phyloP scores from a whole-genome alignment of 1,140 invertebrate genomes.

The Augochlora pura region DNA sequence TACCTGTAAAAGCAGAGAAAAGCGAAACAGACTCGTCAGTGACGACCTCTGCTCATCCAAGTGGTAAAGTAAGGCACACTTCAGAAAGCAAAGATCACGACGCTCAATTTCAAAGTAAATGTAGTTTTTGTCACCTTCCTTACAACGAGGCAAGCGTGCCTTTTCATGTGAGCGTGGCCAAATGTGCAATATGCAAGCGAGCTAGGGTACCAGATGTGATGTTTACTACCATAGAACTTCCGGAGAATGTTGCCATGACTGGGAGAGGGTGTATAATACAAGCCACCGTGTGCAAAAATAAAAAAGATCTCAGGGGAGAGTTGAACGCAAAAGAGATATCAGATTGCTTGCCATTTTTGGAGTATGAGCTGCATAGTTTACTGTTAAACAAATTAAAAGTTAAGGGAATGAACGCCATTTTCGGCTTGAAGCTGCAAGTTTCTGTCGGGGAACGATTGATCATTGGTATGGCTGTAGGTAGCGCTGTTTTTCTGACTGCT shows the following conservation, averaged over 20 bases:
- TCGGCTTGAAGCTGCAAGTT: constrained; percentile 91
- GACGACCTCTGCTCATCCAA: constrained; percentile 23
- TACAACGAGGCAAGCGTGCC: constrained; percentile 87
- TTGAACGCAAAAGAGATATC: constrained; percentile 96
- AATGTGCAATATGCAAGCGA: constrained; percentile 82
- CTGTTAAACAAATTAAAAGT: constrained; percentile 95
- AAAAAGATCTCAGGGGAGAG: constrained; percentile 91
- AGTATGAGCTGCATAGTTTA: constrained; percentile 96
- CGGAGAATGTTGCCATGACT: constrained; percentile 86
- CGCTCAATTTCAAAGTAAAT: constrained; percentile 55
- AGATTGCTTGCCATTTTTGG: constrained; percentile 94
- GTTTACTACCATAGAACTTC: constrained; percentile 93
- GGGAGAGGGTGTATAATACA: constrained; percentile 89
- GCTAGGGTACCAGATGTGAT: constrained; percentile 94
- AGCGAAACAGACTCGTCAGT: constrained; percentile 55
- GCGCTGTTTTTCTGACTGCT: constrained; percentile 88
- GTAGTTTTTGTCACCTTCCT: constrained; percentile 88
- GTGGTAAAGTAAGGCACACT: constrained; percentile 47
- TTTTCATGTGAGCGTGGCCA: constrained; percentile 84
- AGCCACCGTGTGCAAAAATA: constrained; percentile 89
- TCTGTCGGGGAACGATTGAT: constrained; percentile 93
- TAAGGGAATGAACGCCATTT: constrained; percentile 96
- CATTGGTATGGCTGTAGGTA: constrained; percentile 93
- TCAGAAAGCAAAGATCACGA: constrained; percentile 78
- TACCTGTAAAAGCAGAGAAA: constrained; percentile 65